phyloP scores from a whole-genome alignment of 1,140 invertebrate genomes.

The Meloidogyne floridensis region DNA sequence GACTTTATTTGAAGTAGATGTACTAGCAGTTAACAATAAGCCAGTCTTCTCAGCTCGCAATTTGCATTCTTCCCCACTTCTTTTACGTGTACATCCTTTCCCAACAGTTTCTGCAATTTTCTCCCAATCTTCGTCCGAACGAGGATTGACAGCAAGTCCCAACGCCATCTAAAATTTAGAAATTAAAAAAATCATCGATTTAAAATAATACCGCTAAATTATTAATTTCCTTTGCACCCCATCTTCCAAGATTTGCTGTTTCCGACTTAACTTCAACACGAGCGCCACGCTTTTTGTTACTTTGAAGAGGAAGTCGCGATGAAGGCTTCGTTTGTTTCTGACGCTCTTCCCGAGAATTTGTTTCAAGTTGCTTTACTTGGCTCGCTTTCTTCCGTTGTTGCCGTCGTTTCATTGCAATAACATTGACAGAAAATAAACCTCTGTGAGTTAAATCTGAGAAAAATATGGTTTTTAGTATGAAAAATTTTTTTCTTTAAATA shows the following conservation, averaged over 20 bases:
- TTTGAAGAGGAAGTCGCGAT: background rate
- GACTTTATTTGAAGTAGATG: background rate
- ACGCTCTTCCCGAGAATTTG: background rate
- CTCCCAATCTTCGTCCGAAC: background rate
- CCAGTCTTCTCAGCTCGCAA: background rate
- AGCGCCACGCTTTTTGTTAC: background rate
- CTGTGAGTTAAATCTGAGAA: conserved; percentile 2
- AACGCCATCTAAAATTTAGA: background rate
- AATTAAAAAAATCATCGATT: background rate
- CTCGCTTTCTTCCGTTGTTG: background rate
- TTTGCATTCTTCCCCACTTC: background rate
- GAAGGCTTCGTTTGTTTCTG: background rate
- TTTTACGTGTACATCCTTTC: background rate
- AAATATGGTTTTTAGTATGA: background rate
- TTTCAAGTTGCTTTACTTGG: background rate
- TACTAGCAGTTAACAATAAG: background rate
- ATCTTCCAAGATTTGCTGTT: background rate
- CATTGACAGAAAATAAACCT: background rate
- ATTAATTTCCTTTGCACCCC: background rate
- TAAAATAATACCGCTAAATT: background rate
- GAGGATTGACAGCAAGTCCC: background rate
- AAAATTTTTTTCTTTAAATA: no score
- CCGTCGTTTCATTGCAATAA: background rate
- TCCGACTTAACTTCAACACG: background rate
- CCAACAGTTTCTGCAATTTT: background rate